Base-by-base conservation (phyloP, 2,797 vertebrate genomes). In the Danionella dracula region DNA sequence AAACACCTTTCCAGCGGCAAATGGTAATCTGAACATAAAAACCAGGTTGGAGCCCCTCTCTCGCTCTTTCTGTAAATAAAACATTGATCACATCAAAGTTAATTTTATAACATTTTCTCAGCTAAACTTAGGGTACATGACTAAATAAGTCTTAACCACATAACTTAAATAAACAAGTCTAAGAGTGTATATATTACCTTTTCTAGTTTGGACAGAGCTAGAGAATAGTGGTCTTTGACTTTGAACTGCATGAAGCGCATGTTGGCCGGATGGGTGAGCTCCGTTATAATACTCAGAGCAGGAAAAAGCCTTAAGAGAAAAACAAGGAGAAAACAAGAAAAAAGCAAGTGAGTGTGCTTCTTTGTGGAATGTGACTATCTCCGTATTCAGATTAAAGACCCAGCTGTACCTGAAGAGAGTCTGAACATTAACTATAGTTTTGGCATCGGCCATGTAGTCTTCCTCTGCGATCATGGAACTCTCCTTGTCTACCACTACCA, bases 211-310 rank as follows among this genome's bases (percentile, higher is more conserved):
- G 91, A 92, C 54, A 93, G 86, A 29, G 90, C 90, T 66, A 90
- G 81, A 4, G 91, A 92, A 71, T 91, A 91, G 69, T 90, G 88
- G 76, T 93, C 91, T 83, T 93, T 93, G 50, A 92, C 91, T 82
- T 90, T 89, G 76, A 93, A 93, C 82, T 92, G 91, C 91, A 92
- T 92, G 73, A 93, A 93, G 56, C 90, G 87, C 91, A 93, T 93
- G 82, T 93, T 93, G 69, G 91, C 90, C 0, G 91, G 91, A 74
- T 93, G 91, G 0, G 90, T 90, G 73, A 93, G 86, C 80, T 92
- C 91, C 0, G 91, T 92, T 74, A 93, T 93, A 71, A 93, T 93
- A 4, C 90, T 91, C 0, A 93, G 87, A 40, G 86, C 88, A 13
- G 91, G 91, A 42, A 93, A 93, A 68, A 93, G 77, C 80, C 91